Evolutionary conservation across 2,888 invertebrate species (phyloP).

Genomic region (Sylvicola fuscatus): DNA sequence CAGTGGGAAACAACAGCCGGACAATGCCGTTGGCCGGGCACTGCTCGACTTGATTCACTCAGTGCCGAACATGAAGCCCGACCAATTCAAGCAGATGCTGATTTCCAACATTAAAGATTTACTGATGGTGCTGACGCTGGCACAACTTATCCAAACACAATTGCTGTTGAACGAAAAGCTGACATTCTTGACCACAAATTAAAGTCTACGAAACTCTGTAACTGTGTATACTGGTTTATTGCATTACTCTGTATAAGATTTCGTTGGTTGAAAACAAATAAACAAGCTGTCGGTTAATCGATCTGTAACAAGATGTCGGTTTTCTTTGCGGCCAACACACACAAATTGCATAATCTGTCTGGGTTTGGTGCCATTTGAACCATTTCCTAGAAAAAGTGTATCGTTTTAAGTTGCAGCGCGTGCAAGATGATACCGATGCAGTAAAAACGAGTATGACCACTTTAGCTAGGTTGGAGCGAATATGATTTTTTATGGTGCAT

Average conservation of each 20-base stretch:
- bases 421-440: no score
- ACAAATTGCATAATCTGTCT: background rate
- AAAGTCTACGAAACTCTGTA: constrained; percentile 10
- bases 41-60: constrained; percentile 79
- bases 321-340: no score
- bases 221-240: background rate
- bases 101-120: constrained; percentile 94
- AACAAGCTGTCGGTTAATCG: no score
- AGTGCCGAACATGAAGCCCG: constrained; percentile 75
- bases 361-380: no score
- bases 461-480: no score
- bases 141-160: constrained; percentile 91
- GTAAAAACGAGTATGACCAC: no score
- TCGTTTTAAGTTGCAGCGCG: no score
- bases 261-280: no score
- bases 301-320: no score
- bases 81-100: constrained; percentile 86
- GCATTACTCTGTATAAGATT: background rate
- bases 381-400: no score
- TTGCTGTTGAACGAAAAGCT: constrained; percentile 92
- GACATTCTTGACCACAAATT: constrained; percentile 55
- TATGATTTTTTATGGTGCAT: no score
- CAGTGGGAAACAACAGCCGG: constrained; percentile 48
- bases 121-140: constrained; percentile 90
- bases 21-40: constrained; percentile 77